phyloP scores from a whole-genome alignment of 2,797 vertebrate species.

The Manis crassicaudata region DNA sequence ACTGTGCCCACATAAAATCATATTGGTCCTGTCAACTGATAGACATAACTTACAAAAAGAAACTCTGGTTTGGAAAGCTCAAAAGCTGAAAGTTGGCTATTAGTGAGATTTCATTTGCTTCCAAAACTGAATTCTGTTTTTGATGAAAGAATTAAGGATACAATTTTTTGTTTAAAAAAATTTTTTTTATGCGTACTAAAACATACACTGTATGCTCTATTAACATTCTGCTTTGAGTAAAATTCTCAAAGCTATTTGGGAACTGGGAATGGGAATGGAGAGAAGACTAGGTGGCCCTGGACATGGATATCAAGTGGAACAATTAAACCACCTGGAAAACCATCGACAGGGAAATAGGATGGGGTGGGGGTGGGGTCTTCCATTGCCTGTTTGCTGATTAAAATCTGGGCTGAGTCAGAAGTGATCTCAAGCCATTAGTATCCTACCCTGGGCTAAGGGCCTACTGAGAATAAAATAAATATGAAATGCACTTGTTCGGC shows the following conservation, averaged over 20 bases:
- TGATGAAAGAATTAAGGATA: constrained; percentile 61
- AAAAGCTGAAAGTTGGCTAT: constrained; percentile 71
- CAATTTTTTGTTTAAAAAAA: constrained; percentile 45
- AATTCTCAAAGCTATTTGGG: constrained; percentile 34
- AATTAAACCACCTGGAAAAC: constrained; percentile 66
- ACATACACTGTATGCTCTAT: constrained; percentile 50
- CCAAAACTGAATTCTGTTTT: constrained; percentile 69
- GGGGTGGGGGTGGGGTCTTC: background rate
- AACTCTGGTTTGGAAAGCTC: constrained; percentile 73
- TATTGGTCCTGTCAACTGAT: constrained; percentile 79
- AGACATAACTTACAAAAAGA: constrained; percentile 74
- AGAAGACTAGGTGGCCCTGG: background rate
- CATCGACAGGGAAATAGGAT: constrained; percentile 44
- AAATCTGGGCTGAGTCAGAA: constrained; percentile 67
- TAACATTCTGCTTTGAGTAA: constrained; percentile 58
- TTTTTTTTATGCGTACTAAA: constrained; percentile 37
- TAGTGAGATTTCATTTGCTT: constrained; percentile 71
- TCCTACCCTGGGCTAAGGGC: background rate
- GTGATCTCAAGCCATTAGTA: constrained; percentile 56
- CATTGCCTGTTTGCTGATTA: constrained; percentile 63
- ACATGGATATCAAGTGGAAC: constrained; percentile 45
- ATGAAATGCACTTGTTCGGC: constrained; percentile 45
- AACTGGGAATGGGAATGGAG: background rate
- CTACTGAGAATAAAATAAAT: constrained; percentile 53
- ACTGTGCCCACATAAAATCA: constrained; percentile 61